Percentiles rank a stretch among this genome's conserved stretches.
These are phyloP conservation scores for Amblyornis subalaris DNA, from an alignment of 2,113 vertebrate species.

Conservation along the genomic window DNA sequence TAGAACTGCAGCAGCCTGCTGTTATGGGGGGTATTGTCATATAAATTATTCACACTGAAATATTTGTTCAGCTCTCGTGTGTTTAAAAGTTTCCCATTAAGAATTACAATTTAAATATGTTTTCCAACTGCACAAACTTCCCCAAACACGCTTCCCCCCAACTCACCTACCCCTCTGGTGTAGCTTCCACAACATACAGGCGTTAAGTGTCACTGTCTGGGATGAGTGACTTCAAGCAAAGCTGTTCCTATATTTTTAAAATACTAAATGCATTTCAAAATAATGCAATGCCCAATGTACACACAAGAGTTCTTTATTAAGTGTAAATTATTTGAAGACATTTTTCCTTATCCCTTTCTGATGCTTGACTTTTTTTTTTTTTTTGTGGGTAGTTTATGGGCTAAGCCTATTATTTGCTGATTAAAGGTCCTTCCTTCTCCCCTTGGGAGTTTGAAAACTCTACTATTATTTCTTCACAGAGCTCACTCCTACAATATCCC, in stretches of 20 bases:
- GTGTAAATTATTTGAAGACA: not conserved
- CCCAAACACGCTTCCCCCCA: not conserved
- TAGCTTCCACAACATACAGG: not conserved
- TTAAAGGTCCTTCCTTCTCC: not conserved
- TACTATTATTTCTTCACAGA: not conserved
- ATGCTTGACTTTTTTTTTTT: not conserved
- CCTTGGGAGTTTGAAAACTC: not conserved
- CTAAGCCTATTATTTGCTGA: not conserved
- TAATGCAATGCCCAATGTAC: not conserved
- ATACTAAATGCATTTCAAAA: not conserved
- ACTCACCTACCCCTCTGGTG: not conserved
- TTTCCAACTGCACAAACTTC: conserved; percentile 43
- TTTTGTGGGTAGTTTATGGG: not conserved
- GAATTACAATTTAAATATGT: conserved; percentile 33
- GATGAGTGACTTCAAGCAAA: not conserved
- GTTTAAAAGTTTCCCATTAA: conserved; percentile 10
- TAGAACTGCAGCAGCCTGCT: not conserved
- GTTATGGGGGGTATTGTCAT: not conserved
- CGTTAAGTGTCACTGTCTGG: not conserved
- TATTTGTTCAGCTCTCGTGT: not conserved
- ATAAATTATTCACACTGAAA: conserved; percentile 4
- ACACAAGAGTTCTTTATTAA: not conserved
- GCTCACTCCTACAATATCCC: not conserved
- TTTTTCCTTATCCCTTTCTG: not conserved
- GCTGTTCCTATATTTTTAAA: not conserved